Base-by-base conservation (phyloP, 1,140 invertebrate genomes). In the Lordiphosa stackelbergi region DNA sequence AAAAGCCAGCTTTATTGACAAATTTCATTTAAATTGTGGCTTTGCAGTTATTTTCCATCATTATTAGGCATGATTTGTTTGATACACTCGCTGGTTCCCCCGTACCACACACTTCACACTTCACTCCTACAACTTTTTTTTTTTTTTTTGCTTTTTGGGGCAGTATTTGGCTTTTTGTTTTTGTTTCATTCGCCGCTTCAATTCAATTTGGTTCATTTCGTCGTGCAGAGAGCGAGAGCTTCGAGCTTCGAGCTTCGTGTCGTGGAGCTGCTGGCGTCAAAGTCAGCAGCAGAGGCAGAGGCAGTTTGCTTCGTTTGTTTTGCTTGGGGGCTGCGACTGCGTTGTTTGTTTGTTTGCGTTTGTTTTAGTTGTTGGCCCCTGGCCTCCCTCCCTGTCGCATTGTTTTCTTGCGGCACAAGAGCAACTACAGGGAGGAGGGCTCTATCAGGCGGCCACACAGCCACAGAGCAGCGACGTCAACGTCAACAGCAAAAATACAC, bases 321-420 rank as follows among this genome's bases (percentile, higher is more conserved):
- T 43, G 48, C 37, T 55, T 58, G 58, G 43, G 16, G 48, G 64
- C 54, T 68, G 65, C 64, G 69, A 59, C 59, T 68, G 64, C 65
- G 59, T 54, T 58, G 74, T 63, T 79, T 70, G 42, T 53, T 79
- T 79, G 74, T 81, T 79, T 81, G 71, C 66, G 51, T 69, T 69
- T 79, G 71, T 79, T 79, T 79, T 81, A 81, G 77, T 54, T 73
- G 70, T 56, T 55, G 42, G 54, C 65, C 47, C 38, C 19, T 16
- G 22, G 6, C 46, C 13, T 10, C 5, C 16, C 36, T 9, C 19
- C 62, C n/a, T 53, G 35, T 28, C 61, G 61, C 58, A 46, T 53
- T 38, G 49, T 79, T 73, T 81, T 69, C 63, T 81, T 81, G 55
- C 55, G 75, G 66, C 22, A 24, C 22, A 24, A 24, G 22, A 24